These are phyloP conservation scores for Irena cyanogastra DNA, from an alignment of 2,113 vertebrate genomes.

Conservation along the genomic window DNA sequence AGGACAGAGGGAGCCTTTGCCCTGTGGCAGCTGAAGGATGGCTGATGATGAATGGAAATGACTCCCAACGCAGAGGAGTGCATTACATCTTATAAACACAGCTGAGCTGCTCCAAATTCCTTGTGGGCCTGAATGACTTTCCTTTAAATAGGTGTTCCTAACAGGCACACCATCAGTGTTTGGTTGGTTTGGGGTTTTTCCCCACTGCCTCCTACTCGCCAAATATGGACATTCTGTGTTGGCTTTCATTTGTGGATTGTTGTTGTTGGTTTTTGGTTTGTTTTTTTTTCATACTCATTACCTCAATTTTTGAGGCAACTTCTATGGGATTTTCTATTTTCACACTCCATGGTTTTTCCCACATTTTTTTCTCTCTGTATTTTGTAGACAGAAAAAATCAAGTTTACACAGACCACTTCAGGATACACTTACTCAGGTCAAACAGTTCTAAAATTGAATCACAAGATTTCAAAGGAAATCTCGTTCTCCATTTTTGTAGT, in stretches of 20 bases:
- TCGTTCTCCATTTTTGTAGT: not conserved
- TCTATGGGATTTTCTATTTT: not conserved
- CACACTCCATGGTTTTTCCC: not conserved
- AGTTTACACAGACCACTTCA: not conserved
- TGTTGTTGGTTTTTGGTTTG: not conserved
- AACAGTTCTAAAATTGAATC: not conserved
- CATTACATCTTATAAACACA: not conserved
- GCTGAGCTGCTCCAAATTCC: not conserved
- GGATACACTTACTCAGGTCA: not conserved
- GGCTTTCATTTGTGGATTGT: not conserved
- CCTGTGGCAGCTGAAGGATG: not conserved
- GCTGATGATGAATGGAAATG: not conserved
- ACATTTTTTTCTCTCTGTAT: not conserved
- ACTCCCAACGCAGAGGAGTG: not conserved
- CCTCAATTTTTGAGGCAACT: not conserved
- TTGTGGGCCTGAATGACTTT: not conserved
- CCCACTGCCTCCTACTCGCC: not conserved
- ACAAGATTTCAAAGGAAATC: not conserved
- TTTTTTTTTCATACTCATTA: no score
- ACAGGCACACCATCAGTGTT: fast-evolving
- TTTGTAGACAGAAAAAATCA: not conserved
- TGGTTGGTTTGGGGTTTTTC: fast-evolving
- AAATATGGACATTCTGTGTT: not conserved
- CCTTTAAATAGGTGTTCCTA: not conserved
- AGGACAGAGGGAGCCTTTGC: not conserved